These are phyloP conservation scores for Microcebus tavaratra DNA, from an alignment of 2,113 vertebrate species.

Conservation along the genomic window DNA sequence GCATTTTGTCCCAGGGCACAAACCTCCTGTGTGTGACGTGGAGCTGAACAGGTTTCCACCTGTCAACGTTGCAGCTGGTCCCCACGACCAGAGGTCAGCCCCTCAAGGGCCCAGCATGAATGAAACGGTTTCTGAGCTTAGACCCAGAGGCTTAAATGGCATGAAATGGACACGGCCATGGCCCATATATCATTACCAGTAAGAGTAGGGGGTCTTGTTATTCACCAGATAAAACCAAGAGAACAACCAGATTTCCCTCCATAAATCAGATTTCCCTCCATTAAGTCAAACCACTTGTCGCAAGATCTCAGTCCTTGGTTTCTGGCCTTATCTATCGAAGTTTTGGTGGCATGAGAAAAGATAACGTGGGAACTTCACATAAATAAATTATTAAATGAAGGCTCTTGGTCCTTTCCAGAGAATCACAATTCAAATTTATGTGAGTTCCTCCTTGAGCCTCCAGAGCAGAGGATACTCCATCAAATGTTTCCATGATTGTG, in stretches of 20 bases:
- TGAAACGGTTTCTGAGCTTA: background rate
- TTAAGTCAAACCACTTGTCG: background rate
- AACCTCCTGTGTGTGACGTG: background rate
- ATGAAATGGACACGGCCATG: background rate
- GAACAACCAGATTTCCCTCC: background rate
- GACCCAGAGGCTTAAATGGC: background rate
- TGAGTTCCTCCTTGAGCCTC: background rate
- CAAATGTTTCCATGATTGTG: background rate
- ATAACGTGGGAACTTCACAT: background rate
- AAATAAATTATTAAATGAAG: background rate
- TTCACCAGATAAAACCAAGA: background rate
- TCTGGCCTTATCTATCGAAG: background rate
- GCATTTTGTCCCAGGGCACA: background rate
- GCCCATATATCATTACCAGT: no score
- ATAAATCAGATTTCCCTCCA: background rate
- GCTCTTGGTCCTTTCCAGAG: background rate
- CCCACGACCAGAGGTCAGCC: fast-evolving
- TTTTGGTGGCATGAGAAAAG: background rate
- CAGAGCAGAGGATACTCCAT: background rate
- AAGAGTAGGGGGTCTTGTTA: background rate
- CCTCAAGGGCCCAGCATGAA: background rate
- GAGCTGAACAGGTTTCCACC: background rate
- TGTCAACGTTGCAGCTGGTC: background rate
- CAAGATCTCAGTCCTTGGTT: background rate
- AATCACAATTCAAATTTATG: background rate